phyloP scores from a whole-genome alignment of 2,113 vertebrate genomes.

The Potamarius usumacintae region DNA sequence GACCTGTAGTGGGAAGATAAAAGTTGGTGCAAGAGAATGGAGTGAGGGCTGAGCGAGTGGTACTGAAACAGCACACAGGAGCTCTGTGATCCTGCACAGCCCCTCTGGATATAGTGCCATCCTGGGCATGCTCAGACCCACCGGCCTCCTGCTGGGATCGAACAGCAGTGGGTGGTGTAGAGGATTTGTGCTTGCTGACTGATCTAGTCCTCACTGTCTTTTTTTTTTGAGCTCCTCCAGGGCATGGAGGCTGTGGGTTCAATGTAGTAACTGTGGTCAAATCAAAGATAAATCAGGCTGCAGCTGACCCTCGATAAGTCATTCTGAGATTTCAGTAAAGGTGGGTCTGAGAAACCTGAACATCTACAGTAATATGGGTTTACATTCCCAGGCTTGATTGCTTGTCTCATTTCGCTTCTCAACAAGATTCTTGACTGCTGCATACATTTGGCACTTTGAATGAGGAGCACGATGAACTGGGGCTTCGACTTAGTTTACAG shows the following conservation, averaged over 20 bases:
- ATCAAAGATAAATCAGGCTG: conserved; percentile 4
- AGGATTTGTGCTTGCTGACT: conserved; percentile 39
- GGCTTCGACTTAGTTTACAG: not conserved
- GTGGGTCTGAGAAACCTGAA: not conserved
- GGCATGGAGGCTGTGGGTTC: not conserved
- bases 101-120: conserved; percentile 29
- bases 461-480: not conserved
- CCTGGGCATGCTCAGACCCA: not conserved
- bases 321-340: not conserved
- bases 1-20: conserved; percentile 7
- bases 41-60: conserved; percentile 6
- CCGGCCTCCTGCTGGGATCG: conserved; percentile 18
- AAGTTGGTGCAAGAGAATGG: not conserved
- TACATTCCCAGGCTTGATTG: not conserved
- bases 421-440: not conserved
- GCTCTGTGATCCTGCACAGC: conserved; percentile 36
- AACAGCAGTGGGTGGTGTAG: conserved; percentile 28
- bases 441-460: not conserved
- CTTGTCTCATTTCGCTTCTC: not conserved
- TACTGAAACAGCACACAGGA: conserved; percentile 16
- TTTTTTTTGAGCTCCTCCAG: conserved; percentile 20
- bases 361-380: not conserved
- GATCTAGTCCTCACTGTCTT: conserved; percentile 17
- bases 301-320: not conserved
- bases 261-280: conserved; percentile 22